A percentile compares a stretch with the other conserved stretches of the same genome.
Conservation (phyloP, 2,113 vertebrate genomes). For the Lathamus discolor region DNA sequence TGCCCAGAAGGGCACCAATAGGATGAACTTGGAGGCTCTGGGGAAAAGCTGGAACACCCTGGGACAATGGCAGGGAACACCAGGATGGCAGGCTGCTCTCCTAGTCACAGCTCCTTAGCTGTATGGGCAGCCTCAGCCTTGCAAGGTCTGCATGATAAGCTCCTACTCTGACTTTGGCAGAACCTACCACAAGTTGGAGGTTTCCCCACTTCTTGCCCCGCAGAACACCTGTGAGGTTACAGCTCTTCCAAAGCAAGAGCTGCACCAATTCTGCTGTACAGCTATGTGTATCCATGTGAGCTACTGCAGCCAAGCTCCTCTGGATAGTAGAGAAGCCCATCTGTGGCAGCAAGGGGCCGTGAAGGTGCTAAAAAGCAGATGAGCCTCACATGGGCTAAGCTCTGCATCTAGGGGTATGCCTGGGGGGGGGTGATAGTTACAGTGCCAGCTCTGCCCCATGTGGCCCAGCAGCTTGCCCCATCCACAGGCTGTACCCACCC, state of each 20-base stretch:
- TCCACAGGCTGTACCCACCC: background rate
- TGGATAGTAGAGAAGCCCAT: background rate
- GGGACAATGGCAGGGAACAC: fast-evolving
- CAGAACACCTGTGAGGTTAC: background rate
- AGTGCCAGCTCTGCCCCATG: background rate
- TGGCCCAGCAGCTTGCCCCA: fast-evolving
- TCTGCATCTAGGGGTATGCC: background rate
- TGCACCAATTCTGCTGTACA: background rate
- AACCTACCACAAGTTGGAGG: fast-evolving
- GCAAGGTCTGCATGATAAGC: background rate
- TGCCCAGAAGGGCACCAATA: background rate
- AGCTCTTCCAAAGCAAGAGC: background rate
- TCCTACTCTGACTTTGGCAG: fast-evolving
- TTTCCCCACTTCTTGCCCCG: background rate
- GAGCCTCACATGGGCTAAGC: background rate
- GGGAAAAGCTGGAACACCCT: background rate
- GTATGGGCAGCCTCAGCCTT: background rate
- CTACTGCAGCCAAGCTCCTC: background rate
- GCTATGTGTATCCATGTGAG: fast-evolving
- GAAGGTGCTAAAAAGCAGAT: background rate
- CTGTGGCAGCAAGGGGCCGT: background rate
- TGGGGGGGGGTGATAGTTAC: background rate
- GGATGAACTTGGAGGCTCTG: background rate
- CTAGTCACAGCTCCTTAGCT: background rate
- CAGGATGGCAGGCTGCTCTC: background rate